Base-by-base conservation (phyloP, 2,797 vertebrate genomes). In the Catamblyrhynchus diadema region DNA sequence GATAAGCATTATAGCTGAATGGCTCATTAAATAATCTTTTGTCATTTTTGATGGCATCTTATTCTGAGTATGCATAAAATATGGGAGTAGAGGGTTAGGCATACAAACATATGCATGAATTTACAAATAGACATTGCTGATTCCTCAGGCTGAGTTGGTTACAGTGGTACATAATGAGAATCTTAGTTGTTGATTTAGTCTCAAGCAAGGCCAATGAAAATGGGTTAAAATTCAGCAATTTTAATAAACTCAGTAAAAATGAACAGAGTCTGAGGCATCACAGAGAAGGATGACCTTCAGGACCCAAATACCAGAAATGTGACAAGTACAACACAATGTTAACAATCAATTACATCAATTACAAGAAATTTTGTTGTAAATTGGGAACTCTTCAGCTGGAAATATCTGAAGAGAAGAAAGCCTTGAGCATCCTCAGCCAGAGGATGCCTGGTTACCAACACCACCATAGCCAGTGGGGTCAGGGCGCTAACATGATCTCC, bases 31-130 rank as follows among this genome's bases (percentile, higher is more conserved):
- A 74, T 91, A 81, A 82, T 78, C 69, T 92, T 90, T 60, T 87
- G 71, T 91, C 71, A 54, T 69, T n/a, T 94, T 81, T 86, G 74
- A 92, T 89, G 86, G 72, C 75, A 91, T 88, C 86, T 93, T 71
- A 59, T 86, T 82, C 75, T 48, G 44, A 51, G 16, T 50, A 71
- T 1, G 5, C 67, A 73, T 81, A 78, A 95, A 89, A 89, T 91
- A 67, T 4, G 27, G n/a, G 30, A 5, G 21, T 47, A 89, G 67
- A 87, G 37, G 64, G 44, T 59, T 74, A 87, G 45, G 79, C 45
- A 60, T 48, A 61, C 27, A 71, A 79, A 70, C n/a, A 47, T 24
- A 57, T 28, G n/a, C 39, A 74, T 33, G 65, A 73, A 78, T 88
- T 90, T 78, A 84, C 87, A 81, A 91, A 88, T 25, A 88, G 69